Base-by-base conservation (phyloP, 2,113 vertebrate genomes). In the Propithecus coquereli region DNA sequence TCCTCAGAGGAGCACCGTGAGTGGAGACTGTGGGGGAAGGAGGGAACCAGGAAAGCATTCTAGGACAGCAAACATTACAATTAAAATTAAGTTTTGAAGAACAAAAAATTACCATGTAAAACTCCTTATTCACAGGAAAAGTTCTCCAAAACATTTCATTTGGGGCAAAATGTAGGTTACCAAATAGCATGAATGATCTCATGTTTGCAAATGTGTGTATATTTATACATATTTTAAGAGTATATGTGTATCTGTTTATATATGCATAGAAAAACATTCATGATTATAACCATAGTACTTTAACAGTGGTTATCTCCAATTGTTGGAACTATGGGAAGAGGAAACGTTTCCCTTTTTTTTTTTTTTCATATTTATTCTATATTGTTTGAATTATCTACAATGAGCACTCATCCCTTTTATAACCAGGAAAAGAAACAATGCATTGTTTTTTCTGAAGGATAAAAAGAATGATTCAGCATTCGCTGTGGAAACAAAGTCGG, bases 121-220 rank as follows among this genome's bases (percentile, higher is more conserved):
- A 91, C 77, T 94, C 27, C 47, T 92, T 90, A 82, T 77, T 95
- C 70, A 88, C 20, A 88, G 66, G 34, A 87, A 90, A 90, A 94
- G 17, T 59, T 73, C 34, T 77, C 73, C 54, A 77, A 81, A 85
- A 77, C 86, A 76, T 40, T 91, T 91, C 57, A 94, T 27, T 94
- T 71, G 70, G 47, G 54, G 73, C 45, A 94, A 85, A 82, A 91
- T 71, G 34, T 76, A 50, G 50, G 34, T 86, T 88, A 97, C 80
- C 90, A 82, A 91, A 80, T 65, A 54, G 34, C 37, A 76, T 37
- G 50, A 74, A 68, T 59, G 59, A 95, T 79, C 52, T 94, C 61
- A 77, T 84, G 88, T 85, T 85, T 76, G 14, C 76, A 87, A 80
- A 27, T 70, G 12, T 52, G 16, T 70, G 23, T 90, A 7, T 79